Evolutionary conservation across 1,140 invertebrate species (phyloP).

Genomic region (Tetramorium alpestre): DNA sequence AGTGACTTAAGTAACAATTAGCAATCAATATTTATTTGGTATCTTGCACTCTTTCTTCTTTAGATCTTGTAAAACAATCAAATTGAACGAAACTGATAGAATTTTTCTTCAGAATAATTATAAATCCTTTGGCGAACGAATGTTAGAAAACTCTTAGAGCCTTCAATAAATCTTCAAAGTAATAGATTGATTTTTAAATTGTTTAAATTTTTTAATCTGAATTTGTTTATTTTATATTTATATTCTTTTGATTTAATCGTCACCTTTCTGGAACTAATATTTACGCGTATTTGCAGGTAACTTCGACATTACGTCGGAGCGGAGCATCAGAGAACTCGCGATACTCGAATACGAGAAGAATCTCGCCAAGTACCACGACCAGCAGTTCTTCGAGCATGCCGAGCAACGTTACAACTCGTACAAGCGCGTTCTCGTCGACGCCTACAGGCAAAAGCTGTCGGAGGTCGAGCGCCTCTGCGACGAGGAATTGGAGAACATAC

Average conservation of each 20-base stretch:
- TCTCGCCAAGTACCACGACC: conserved; percentile 73
- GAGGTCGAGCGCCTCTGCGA: conserved; percentile 75
- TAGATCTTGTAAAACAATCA: neutral
- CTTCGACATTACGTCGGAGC: conserved; percentile 49
- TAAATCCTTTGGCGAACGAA: neutral
- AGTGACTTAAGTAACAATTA: conserved; percentile 61
- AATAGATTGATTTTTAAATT: neutral
- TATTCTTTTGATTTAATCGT: neutral
- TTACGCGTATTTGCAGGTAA: neutral
- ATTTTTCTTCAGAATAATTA: neutral
- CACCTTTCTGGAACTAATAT: neutral
- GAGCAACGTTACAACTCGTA: conserved; percentile 73
- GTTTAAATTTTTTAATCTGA: neutral
- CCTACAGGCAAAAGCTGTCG: conserved; percentile 67
- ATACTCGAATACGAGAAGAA: conserved; percentile 75
- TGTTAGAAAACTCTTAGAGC: neutral
- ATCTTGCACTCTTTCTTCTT: neutral
- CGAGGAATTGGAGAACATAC: conserved; percentile 74
- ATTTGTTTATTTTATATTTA: neutral
- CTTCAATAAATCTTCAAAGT: neutral
- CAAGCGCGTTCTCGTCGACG: conserved; percentile 64
- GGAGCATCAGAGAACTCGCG: conserved; percentile 46
- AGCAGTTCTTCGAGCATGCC: conserved; percentile 59
- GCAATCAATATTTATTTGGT: neutral
- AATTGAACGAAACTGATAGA: neutral